Evolutionary conservation across 2,888 invertebrate species (phyloP).

Genomic region (Ormyrus pomaceus): DNA sequence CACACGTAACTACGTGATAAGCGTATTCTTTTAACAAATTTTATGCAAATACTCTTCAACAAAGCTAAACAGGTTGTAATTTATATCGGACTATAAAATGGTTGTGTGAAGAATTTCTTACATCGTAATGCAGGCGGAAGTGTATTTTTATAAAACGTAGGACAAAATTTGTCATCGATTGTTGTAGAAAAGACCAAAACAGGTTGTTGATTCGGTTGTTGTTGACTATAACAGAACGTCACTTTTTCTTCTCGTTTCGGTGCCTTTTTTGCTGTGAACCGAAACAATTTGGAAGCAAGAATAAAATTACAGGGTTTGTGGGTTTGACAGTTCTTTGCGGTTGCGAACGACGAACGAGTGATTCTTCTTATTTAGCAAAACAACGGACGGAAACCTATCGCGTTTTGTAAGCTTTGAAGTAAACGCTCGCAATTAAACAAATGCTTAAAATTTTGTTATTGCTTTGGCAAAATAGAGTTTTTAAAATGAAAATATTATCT

Average conservation of each 20-base stretch:
- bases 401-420: conserved; percentile 32
- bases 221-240: conserved; percentile 1
- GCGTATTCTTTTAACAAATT: conserved; percentile 3
- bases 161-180: conserved; percentile 14
- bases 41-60: background rate
- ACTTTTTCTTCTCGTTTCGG: conserved; percentile 25
- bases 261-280: conserved; percentile 43
- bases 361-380: conserved; percentile 23
- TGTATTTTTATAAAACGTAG: conserved; percentile 33
- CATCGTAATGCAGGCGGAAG: background rate
- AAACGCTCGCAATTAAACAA: background rate
- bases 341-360: conserved; percentile 10
- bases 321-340: conserved; percentile 24
- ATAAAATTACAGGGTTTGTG: background rate
- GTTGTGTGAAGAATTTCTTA: conserved; percentile 10
- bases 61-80: conserved; percentile 7
- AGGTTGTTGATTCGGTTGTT: conserved; percentile 24
- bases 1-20: background rate
- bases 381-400: background rate
- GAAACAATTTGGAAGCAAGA: background rate
- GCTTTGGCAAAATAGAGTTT: no score
- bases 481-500: background rate
- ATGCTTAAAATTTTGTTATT: no score
- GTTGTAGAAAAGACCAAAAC: conserved; percentile 3
- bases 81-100: conserved; percentile 24